Conservation (phyloP, 2,113 vertebrate species). For the Elanus axillaris region DNA sequence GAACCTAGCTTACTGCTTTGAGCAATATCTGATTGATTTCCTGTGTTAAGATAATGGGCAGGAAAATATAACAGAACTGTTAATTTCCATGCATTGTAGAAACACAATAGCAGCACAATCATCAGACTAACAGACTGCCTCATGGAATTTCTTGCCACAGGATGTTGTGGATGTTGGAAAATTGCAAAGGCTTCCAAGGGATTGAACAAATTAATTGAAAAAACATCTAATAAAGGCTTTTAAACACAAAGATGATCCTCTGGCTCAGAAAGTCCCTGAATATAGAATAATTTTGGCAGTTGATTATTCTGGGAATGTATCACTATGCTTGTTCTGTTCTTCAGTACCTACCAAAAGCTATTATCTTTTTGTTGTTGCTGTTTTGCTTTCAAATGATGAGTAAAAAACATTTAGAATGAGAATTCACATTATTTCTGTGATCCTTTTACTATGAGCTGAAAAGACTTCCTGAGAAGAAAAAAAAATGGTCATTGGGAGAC, state of each 20-base stretch:
- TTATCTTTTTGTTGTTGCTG: neutral
- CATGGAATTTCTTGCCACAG: neutral
- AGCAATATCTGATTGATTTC: neutral
- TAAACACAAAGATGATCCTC: neutral
- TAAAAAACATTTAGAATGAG: neutral
- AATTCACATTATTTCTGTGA: neutral
- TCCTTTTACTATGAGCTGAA: neutral
- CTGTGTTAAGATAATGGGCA: neutral
- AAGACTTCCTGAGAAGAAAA: neutral
- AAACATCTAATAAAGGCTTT: neutral
- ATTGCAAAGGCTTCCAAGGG: neutral
- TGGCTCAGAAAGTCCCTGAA: neutral
- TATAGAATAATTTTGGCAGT: neutral
- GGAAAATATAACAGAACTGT: neutral
- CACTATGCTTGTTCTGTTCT: neutral
- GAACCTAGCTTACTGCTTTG: neutral
- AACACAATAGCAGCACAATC: neutral
- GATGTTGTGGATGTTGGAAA: neutral
- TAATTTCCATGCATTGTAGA: neutral
- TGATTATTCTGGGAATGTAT: neutral
- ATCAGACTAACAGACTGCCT: neutral
- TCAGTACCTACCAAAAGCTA: neutral
- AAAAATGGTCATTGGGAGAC: neutral
- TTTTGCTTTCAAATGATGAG: neutral
- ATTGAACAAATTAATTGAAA: neutral